Base-by-base conservation (phyloP, 2,113 vertebrate species). In the Protomyctophum bolini region DNA sequence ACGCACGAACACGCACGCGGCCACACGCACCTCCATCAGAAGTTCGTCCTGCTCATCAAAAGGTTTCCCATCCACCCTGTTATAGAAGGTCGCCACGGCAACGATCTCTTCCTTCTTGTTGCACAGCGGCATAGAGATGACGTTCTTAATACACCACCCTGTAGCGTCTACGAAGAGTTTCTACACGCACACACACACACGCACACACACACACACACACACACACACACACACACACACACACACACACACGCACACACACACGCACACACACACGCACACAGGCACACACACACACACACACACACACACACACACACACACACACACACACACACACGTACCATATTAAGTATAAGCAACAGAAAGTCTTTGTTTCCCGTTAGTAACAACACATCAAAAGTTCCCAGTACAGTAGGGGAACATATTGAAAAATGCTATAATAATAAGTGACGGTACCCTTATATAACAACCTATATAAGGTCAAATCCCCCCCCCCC, bases 31-130 rank as follows among this genome's bases (percentile, higher is more conserved):
- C 96, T 99, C 97, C 95, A 97, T 98, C 82, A 99, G 93, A 0
- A 95, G 95, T 84, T 99, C 98, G 0, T 99, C 97, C 86, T 97
- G 96, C 70, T 99, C 97, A 1, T 99, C 98, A 69, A 99, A 99
- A 0, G 97, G 97, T 82, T 98, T 99, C 74, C 96, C 97, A 6
- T 99, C 97, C 77, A 98, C 99, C 90, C 98, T 94, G 90, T 98
- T 99, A 86, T 96, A 98, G 89, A 99, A 99, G 0, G 97, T 99
- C 12, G 97, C 97, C 45, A 99, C 96, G 0, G 97, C 98, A 83
- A 99, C 96, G 1, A 99, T 98, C 91, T 99, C 97, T 82, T 99
- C 98, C 71, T 94, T 98, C 90, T 98, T 99, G 91, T 98, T 99
- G 79, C 98, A 96, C 15, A 99, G 98, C 61, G 98, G 98, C 94